These are phyloP conservation scores for Clostera curtula DNA, from an alignment of 2,888 invertebrate genomes.

Conservation along the genomic window DNA sequence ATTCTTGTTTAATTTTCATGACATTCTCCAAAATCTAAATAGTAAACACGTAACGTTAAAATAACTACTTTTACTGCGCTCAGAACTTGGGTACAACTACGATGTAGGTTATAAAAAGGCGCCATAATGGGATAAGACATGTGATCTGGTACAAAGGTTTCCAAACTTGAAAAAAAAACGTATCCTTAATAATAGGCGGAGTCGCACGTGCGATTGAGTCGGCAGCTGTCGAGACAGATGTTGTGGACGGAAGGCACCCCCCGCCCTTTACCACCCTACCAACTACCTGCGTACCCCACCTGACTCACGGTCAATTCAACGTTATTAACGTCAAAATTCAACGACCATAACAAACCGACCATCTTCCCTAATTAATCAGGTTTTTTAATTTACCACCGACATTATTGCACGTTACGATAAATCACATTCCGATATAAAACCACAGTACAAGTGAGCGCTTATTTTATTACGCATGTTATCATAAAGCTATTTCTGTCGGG, in stretches of 20 bases:
- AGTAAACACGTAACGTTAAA: too few relatives aligned
- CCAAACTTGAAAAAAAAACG: slow-evolving; percentile 43
- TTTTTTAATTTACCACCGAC: slow-evolving; percentile 8
- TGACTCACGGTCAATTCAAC: slow-evolving; percentile 31
- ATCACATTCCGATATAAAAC: not conserved
- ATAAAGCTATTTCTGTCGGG: slow-evolving; percentile 16
- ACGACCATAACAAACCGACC: slow-evolving; percentile 12
- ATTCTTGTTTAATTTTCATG: too few relatives aligned
- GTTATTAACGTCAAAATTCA: slow-evolving; percentile 23
- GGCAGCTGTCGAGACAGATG: slow-evolving; percentile 71
- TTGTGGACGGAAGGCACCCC: slow-evolving; percentile 47
- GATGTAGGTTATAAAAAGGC: not conserved
- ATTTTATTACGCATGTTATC: too few relatives aligned
- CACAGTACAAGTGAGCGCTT: too few relatives aligned
- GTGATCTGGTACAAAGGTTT: slow-evolving; percentile 42
- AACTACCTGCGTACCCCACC: slow-evolving; percentile 51
- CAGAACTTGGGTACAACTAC: too few relatives aligned
- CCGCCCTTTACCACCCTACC: slow-evolving; percentile 23
- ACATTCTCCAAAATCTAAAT: too few relatives aligned
- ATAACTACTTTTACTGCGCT: too few relatives aligned
- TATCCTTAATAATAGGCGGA: slow-evolving; percentile 62
- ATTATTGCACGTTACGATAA: slow-evolving; percentile 13
- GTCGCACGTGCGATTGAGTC: slow-evolving; percentile 60
- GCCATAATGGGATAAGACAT: not conserved
- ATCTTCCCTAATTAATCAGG: slow-evolving; percentile 13